These are phyloP conservation scores for Mimachlamys varia DNA, from an alignment of 2,888 invertebrate species.

Conservation along the genomic window DNA sequence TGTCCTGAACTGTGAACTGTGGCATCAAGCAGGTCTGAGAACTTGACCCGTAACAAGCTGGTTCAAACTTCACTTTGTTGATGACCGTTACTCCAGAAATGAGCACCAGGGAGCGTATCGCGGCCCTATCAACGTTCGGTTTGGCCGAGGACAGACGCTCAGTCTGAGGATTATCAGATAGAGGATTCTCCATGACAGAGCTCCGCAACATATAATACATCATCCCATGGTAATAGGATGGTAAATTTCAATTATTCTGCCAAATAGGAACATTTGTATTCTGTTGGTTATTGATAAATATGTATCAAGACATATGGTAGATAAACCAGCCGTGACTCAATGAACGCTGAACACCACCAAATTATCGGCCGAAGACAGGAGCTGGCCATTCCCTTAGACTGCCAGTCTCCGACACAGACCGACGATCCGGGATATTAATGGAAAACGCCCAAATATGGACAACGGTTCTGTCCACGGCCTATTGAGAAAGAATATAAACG, in stretches of 20 bases:
- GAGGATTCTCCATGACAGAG: neutral
- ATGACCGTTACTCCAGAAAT: neutral
- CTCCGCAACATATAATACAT: neutral
- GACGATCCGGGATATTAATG: neutral
- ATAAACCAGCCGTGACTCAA: neutral
- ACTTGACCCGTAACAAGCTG: neutral
- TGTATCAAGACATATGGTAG: neutral
- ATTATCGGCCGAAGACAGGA: conserved; percentile 4
- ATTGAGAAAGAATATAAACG: neutral
- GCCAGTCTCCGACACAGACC: conserved; percentile 21
- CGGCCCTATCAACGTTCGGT: neutral
- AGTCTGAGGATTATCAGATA: conserved; percentile 34
- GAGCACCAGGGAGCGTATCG: neutral
- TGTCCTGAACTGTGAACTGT: neutral
- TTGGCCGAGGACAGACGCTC: neutral
- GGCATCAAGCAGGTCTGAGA: neutral
- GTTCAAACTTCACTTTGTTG: neutral
- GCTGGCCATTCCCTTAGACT: conserved; percentile 22
- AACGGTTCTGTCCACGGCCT: neutral
- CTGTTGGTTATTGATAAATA: conserved; percentile 32
- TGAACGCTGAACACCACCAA: neutral
- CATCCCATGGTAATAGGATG: conserved; percentile 5
- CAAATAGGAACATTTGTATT: conserved; percentile 16
- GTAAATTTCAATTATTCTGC: conserved; percentile 36
- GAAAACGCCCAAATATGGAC: conserved; percentile 18